A percentile compares a stretch with the other conserved stretches of the same genome.
These are phyloP conservation scores for Phenganax stokvisi DNA, from an alignment of 92 coral and sea anemone genomes.

Conservation along the genomic window DNA sequence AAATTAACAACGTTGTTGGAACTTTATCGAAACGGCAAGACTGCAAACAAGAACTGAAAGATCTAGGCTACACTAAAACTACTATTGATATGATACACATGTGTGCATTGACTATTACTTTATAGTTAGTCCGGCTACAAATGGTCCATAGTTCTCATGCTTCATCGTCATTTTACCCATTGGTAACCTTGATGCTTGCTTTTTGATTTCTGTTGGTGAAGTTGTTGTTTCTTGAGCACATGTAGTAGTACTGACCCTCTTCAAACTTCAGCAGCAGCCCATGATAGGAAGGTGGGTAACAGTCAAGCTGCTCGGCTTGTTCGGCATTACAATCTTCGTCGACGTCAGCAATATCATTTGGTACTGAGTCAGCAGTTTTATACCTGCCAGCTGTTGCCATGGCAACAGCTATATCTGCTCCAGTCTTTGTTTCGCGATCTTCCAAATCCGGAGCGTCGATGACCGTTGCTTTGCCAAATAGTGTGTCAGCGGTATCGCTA, in stretches of 20 bases:
- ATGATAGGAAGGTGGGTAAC: neutral
- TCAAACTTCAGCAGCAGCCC: conserved; percentile 3
- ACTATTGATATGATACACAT: too few species aligned
- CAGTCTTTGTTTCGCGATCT: neutral
- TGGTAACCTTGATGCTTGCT: neutral
- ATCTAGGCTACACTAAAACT: too few species aligned
- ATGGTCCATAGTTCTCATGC: neutral
- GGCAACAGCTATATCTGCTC: neutral
- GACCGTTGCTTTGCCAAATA: neutral
- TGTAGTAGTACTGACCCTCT: conserved; percentile 6
- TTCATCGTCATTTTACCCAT: neutral
- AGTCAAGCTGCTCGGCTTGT: conserved; percentile 7
- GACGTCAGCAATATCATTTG: neutral
- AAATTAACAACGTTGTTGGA: too few species aligned
- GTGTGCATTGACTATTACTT: too few species aligned
- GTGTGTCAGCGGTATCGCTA: neutral
- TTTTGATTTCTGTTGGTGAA: conserved; percentile 22
- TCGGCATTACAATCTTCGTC: neutral
- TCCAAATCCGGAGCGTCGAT: neutral
- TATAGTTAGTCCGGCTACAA: too few species aligned
- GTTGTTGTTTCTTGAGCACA: conserved; percentile 21
- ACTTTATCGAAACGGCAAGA: too few species aligned
- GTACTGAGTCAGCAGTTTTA: neutral
- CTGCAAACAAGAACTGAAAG: too few species aligned
- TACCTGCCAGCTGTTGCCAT: conserved; percentile 11